phyloP scores from a whole-genome alignment of 2,797 vertebrate species.

The Phalanger gymnotis region DNA sequence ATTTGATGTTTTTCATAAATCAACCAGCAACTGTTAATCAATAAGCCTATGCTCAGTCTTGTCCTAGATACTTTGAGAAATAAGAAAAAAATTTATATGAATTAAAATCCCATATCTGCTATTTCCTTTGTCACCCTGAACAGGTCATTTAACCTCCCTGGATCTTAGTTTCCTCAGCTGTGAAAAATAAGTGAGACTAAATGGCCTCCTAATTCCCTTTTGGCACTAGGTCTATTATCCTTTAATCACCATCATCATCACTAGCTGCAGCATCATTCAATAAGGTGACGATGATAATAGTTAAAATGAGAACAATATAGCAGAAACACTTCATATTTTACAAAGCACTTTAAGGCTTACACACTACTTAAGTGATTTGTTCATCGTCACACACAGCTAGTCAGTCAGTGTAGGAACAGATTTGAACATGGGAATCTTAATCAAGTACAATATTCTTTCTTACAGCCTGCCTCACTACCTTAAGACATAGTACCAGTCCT shows the following conservation, averaged over 20 bases:
- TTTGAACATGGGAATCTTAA: not conserved
- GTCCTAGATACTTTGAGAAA: not conserved
- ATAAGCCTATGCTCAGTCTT: conserved; percentile 1
- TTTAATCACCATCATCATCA: not conserved
- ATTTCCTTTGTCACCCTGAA: not conserved
- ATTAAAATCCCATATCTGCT: not conserved
- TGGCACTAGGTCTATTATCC: not conserved
- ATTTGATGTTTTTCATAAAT: conserved; percentile 15
- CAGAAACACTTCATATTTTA: not conserved
- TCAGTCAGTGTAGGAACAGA: not conserved
- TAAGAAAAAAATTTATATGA: not conserved
- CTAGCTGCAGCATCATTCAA: not conserved
- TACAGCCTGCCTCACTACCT: not conserved
- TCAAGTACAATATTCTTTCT: not conserved
- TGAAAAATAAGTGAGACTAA: not conserved
- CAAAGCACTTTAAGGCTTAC: not conserved
- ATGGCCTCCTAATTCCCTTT: not conserved
- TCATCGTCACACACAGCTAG: not conserved
- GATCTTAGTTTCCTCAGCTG: not conserved
- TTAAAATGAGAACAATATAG: not conserved
- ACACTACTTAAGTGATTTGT: not conserved
- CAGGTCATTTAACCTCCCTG: not conserved
- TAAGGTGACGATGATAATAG: not conserved
- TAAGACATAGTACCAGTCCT: not conserved
- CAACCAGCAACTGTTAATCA: conserved; percentile 27